These are phyloP conservation scores for Aurelia sp. DNA, from an alignment of 30 jellyfish, hydroid and myxozoan species.

Conservation along the genomic window DNA sequence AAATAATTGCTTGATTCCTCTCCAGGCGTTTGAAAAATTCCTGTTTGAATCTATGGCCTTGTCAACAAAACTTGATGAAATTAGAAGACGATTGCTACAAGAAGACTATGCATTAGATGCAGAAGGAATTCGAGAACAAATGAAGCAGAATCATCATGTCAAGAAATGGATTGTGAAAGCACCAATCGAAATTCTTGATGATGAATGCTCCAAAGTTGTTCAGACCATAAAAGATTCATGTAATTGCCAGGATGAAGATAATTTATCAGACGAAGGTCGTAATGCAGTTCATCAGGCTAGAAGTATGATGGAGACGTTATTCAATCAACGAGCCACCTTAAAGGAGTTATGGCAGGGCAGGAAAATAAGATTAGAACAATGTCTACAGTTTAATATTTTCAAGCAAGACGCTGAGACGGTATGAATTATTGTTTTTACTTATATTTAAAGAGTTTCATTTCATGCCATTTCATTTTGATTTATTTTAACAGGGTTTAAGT, in stretches of 20 bases:
- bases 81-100: constrained; percentile 84
- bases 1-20: background rate
- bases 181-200: constrained; percentile 91
- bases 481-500: too few relatives aligned
- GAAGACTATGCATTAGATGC: constrained; percentile 89
- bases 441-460: background rate
- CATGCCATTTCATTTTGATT: too few relatives aligned
- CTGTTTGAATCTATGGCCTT: constrained; percentile 94
- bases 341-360: constrained; percentile 91
- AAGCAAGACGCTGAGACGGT: constrained; percentile 98
- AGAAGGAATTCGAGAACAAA: constrained; percentile 87
- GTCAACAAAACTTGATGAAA: constrained; percentile 96
- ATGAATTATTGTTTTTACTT: background rate
- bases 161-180: constrained; percentile 97
- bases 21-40: constrained; percentile 95
- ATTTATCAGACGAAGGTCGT: constrained; percentile 82
- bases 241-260: constrained; percentile 73
- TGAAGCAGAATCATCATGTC: constrained; percentile 92
- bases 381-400: constrained; percentile 87
- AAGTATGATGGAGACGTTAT: constrained; percentile 83
- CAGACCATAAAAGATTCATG: constrained; percentile 79
- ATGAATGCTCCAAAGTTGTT: constrained; percentile 74
- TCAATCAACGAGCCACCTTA: constrained; percentile 76
- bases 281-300: constrained; percentile 82
- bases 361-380: constrained; percentile 82